Conservation (phyloP, 2,113 vertebrate genomes). For the Echinops telfairi region DNA sequence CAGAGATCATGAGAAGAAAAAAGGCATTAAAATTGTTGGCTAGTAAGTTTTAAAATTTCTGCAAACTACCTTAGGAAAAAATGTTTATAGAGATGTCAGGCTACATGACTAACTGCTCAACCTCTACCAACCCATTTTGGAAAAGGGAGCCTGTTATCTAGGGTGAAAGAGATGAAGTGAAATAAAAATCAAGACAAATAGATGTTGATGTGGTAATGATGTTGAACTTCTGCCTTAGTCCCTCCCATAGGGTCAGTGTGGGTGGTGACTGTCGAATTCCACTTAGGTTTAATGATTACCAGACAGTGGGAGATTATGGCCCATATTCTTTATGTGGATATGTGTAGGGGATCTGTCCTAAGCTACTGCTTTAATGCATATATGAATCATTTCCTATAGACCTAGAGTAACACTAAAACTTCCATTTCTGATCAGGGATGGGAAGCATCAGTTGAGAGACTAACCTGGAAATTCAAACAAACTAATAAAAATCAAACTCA, state of each 20-base stretch:
- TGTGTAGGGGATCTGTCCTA: background rate
- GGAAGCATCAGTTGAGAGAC: background rate
- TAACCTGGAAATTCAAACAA: background rate
- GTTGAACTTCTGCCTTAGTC: background rate
- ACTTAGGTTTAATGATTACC: constrained; percentile 3
- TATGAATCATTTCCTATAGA: background rate
- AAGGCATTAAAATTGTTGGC: background rate
- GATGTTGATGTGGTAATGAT: background rate
- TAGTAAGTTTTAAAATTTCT: background rate
- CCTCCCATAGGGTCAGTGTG: background rate
- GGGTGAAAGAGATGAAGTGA: background rate
- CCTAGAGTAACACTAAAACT: background rate
- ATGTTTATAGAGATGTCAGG: background rate
- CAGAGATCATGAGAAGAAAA: background rate
- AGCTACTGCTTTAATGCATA: background rate
- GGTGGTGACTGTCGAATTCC: background rate
- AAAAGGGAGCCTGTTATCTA: background rate
- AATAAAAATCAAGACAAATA: background rate
- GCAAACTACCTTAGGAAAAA: background rate
- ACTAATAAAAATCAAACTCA: too few relatives aligned
- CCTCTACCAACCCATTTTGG: background rate
- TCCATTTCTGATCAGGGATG: background rate
- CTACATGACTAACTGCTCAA: background rate
- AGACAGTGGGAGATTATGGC: background rate
- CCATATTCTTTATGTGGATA: background rate